Evolutionary conservation across 2,113 vertebrate species (phyloP).

Genomic region (Rhodinocichla rosea): DNA sequence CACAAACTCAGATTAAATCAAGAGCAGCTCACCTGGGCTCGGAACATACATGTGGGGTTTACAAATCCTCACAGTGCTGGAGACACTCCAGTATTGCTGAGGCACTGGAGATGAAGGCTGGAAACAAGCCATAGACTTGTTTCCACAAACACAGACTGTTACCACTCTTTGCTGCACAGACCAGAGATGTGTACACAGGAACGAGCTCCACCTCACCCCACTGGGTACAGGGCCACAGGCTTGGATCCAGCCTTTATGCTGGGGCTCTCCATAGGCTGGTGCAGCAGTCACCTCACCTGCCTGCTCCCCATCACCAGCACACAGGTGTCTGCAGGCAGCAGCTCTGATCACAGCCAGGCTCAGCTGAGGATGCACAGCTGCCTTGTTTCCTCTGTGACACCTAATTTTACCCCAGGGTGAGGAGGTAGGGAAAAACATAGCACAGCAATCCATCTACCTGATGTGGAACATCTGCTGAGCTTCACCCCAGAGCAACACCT

Average conservation of each 20-base stretch:
- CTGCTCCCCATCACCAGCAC: not conserved
- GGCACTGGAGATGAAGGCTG: not conserved
- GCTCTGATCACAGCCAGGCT: not conserved
- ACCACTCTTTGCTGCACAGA: not conserved
- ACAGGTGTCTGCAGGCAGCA: not conserved
- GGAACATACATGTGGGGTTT: not conserved
- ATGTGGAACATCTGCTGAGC: not conserved
- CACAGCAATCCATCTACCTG: not conserved
- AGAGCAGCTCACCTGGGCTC: not conserved
- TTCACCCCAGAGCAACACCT: not conserved
- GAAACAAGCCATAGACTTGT: not conserved
- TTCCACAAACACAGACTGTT: not conserved
- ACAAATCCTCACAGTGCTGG: not conserved
- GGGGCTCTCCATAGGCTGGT: not conserved
- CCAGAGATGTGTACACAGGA: fast-evolving
- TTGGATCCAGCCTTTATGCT: not conserved
- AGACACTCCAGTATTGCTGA: not conserved
- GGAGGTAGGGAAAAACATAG: not conserved
- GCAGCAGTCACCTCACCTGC: not conserved
- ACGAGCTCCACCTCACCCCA: fast-evolving
- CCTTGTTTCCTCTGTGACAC: fast-evolving
- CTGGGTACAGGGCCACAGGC: not conserved
- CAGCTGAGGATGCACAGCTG: not conserved
- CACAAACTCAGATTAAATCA: not conserved
- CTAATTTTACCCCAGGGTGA: not conserved